Base-by-base conservation (phyloP, 2,113 vertebrate species). In the Pycnonotus jocosus region DNA sequence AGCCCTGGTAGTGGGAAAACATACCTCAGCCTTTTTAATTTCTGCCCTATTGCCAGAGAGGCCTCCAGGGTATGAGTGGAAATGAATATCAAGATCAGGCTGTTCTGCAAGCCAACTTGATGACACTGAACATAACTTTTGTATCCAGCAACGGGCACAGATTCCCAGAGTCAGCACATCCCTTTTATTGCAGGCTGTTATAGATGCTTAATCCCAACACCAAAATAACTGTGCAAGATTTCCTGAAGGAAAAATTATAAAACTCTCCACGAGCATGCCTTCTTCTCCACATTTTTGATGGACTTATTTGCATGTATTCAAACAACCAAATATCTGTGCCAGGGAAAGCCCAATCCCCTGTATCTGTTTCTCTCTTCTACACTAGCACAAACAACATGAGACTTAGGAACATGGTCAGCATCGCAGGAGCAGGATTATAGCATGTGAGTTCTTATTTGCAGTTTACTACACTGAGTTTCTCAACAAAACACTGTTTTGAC, bases 101-200 rank as follows among this genome's bases (percentile, higher is more conserved):
- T 81, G 16, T 90, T 90, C 22, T 90, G 72, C 38, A 83, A 33
- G 51, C 35, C 68, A 78, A 72, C 38, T 66, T 1, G 0, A 44
- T 81, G 64, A 31, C n/a, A 8, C 23, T 31, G 30, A 70, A 21
- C 19, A 4, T 17, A 56, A 53, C 37, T 57, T 45, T 40, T 56
- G 14, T 42, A 48, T 27, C 24, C 10, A 5, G 58, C 76, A 90
- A 64, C 81, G 62, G 82, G 47, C 79, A 73, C 12, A 70, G 88
- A 88, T 58, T 73, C 68, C 80, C 27, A 28, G 65, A 92, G 40
- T 72, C 73, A 92, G 88, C 42, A 81, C 56, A 30, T 70, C 13
- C 6, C 0, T 2, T 76, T 82, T 72, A 50, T 33, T 80, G 28
- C 45, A 70, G 74, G 38, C 71, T 66, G 21, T 53, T 64, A 71